Evolutionary conservation across 2,888 invertebrate species (phyloP).

Genomic region (Tridacna gigas): DNA sequence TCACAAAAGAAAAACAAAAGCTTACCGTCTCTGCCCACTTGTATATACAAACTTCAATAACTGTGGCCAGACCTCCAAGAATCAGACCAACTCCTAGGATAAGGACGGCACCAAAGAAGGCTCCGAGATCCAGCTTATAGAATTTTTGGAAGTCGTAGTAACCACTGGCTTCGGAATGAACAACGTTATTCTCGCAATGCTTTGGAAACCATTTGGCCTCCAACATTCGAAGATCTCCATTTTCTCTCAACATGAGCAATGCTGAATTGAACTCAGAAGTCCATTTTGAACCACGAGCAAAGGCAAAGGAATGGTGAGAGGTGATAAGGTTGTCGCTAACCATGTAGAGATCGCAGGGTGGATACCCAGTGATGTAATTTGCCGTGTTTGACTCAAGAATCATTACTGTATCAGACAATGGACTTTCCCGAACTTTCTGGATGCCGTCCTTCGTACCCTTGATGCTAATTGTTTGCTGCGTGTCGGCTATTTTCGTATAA

Average conservation of each 20-base stretch:
- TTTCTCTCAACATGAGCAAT: slow-evolving; percentile 66
- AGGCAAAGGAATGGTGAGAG: slow-evolving; percentile 69
- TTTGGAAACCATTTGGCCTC: slow-evolving; percentile 75
- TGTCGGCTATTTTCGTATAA: slow-evolving; percentile 41
- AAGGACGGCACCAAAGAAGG: slow-evolving; percentile 76
- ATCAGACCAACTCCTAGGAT: slow-evolving; percentile 73
- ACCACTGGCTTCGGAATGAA: slow-evolving; percentile 56
- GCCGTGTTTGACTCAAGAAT: slow-evolving; percentile 79
- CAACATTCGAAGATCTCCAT: slow-evolving; percentile 65
- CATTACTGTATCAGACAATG: slow-evolving; percentile 67
- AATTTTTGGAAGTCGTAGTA: slow-evolving; percentile 34
- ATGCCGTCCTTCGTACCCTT: slow-evolving; percentile 1
- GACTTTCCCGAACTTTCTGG: slow-evolving; percentile 55
- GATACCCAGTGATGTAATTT: slow-evolving; percentile 66
- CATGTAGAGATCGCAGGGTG: slow-evolving; percentile 77
- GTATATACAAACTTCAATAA: slow-evolving; percentile 71
- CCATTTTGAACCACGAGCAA: slow-evolving; percentile 47
- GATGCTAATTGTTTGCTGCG: not conserved
- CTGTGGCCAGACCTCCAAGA: slow-evolving; percentile 71
- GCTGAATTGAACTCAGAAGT: slow-evolving; percentile 56
- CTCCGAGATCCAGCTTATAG: slow-evolving; percentile 69
- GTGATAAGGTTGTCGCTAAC: slow-evolving; percentile 65
- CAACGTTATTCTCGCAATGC: slow-evolving; percentile 62
- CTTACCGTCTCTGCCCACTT: slow-evolving; percentile 75
- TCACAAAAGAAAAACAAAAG: not conserved